Evolutionary conservation across 2,797 vertebrate species (phyloP), one percentile per base, ranked within the genome.

Genomic region (Gila robusta): DNA sequence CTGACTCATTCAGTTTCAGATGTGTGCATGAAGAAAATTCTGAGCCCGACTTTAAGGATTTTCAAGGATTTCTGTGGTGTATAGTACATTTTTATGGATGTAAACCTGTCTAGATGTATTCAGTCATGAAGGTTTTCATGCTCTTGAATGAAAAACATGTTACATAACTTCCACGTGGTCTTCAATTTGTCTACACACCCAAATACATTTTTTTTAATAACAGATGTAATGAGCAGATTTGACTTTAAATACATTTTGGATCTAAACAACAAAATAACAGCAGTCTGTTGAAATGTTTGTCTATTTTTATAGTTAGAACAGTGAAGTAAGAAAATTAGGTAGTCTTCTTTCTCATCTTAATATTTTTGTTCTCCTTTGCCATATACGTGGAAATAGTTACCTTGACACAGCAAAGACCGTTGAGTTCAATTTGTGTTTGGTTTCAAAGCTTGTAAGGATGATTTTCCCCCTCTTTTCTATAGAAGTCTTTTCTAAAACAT

Each of bases 401-500:
- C 59, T 64, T 78, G 73, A 26, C 35, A 77, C 14, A 47, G 56
- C 39, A 54, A 54, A 69, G 62, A 78, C 64, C 73, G 69, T 78
- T 67, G 47, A 70, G 82, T 69, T 78, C 23, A 78, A 56, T 69
- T 78, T 44, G n/a, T 10, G 49, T 28, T 84, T n/a, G 17, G 21
- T 56, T 69, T 84, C 64, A 70, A 84, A 56, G 44, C 73, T 26
- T 47, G 82, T 17, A 23, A 69, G 54, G 54, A 44, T 32, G 39
- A 82, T 23, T 37, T 7, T 1, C 9, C 16, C 71, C 16, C 11
- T 56, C 35, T 47, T 47, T n/a, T 67, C 44, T 67, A 26, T 39
- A 76, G 28, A 21, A 35, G 21, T 44, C 44, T 87, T 81, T 80
- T 86, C 78, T 87, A 84, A 84, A 90, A 84, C 77, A 84, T 89